Evolutionary conservation across 2,888 invertebrate species (phyloP).

Genomic region (Scaptomyza cyrtandrae): DNA sequence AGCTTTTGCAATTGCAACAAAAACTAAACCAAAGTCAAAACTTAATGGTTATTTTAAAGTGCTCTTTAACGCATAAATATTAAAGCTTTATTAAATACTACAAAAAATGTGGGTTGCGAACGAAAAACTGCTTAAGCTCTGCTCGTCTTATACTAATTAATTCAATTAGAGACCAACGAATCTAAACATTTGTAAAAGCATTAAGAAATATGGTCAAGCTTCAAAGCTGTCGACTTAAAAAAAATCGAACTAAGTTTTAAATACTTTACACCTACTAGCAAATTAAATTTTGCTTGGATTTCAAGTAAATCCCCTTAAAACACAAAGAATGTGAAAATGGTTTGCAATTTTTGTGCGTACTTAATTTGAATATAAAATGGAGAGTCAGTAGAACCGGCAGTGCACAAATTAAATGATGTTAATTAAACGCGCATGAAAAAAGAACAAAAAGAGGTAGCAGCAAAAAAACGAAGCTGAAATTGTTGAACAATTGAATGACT

Average conservation of each 20-base stretch:
- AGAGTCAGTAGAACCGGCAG: slow-evolving; percentile 17
- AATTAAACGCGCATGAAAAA: slow-evolving; percentile 73
- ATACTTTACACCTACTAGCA: slow-evolving; percentile 29
- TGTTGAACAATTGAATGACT: slow-evolving; percentile 65
- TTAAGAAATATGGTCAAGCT: slow-evolving; percentile 24
- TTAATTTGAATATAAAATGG: slow-evolving; percentile 10
- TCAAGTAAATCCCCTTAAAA: not conserved
- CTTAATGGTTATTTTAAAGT: not conserved
- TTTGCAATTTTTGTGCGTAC: slow-evolving; percentile 45
- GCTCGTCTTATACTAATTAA: not conserved
- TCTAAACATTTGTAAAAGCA: slow-evolving; percentile 15
- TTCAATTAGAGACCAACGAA: slow-evolving; percentile 21
- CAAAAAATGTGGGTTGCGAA: not conserved
- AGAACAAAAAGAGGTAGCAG: slow-evolving; percentile 14
- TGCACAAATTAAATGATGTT: slow-evolving; percentile 68
- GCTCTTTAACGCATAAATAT: not conserved
- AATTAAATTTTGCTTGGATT: too few species aligned
- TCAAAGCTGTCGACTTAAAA: slow-evolving; percentile 1
- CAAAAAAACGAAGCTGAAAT: slow-evolving; percentile 30
- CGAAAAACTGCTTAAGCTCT: not conserved
- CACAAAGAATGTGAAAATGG: slow-evolving; percentile 35
- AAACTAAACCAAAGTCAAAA: not conserved
- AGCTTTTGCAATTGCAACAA: too few species aligned
- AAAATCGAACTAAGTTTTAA: slow-evolving; percentile 13
- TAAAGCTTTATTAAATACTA: too few species aligned